phyloP scores from a whole-genome alignment of 1,140 invertebrate genomes.

The Colletes gigas region DNA sequence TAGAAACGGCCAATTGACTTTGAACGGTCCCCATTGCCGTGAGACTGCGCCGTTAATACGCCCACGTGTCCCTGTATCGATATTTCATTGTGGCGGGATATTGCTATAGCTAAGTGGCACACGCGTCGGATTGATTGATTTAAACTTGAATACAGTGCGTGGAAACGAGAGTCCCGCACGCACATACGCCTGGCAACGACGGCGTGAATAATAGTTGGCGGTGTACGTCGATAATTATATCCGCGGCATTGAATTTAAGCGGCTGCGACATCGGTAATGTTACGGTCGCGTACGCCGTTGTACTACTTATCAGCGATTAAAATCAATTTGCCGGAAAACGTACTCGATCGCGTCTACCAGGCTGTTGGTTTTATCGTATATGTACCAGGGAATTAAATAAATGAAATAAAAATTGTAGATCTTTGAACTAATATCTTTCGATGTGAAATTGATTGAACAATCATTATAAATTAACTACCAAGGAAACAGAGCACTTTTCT shows the following conservation, averaged over 20 bases:
- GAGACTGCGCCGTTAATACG: slow-evolving; percentile 10
- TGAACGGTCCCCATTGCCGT: slow-evolving; percentile 18
- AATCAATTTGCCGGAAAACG: neutral
- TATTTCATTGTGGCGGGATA: slow-evolving; percentile 16
- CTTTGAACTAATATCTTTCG: no score
- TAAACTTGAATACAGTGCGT: slow-evolving; percentile 6
- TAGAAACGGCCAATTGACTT: slow-evolving; percentile 27
- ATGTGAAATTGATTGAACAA: no score
- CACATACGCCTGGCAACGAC: slow-evolving; percentile 26
- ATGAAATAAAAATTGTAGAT: no score
- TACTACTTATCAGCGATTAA: neutral
- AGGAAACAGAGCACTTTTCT: no score
- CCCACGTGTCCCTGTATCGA: slow-evolving; percentile 26
- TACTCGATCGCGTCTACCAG: neutral
- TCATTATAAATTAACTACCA: no score
- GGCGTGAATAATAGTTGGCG: slow-evolving; percentile 42
- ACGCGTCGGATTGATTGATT: slow-evolving; percentile 30
- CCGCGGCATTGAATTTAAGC: neutral
- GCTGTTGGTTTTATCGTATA: no score
- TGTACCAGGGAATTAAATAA: no score
- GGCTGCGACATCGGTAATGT: slow-evolving; percentile 1
- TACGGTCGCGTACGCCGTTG: neutral
- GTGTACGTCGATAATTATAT: slow-evolving; percentile 3
- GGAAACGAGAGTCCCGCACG: slow-evolving; percentile 33
- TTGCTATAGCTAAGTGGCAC: slow-evolving; percentile 35